Evolutionary conservation across 2,113 vertebrate species (phyloP), one percentile per base, ranked within the genome.

Genomic region (Oncorhynchus mykiss): DNA sequence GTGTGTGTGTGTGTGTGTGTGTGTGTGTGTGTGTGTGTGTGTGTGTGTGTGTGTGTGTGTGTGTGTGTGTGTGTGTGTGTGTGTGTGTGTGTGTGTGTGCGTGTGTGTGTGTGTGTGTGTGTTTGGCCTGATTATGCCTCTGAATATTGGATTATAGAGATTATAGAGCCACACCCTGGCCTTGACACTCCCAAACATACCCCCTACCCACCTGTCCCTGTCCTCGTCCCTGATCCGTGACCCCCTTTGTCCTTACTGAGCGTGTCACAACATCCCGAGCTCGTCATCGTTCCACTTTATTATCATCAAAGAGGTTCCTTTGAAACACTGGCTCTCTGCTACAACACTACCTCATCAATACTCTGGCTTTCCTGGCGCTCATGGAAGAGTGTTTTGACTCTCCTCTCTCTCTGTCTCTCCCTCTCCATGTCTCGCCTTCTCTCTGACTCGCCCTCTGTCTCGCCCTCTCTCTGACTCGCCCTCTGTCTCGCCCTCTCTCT

Each of bases 271-370:
- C 45, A 18, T 77, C 70, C 75, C 59, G 16, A 81, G 31, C 1
- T 79, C 20, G 69, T 79, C 80, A 73, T 78, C 79, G 77, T 80
- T 82, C 66, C 73, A 80, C 65, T 74, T 45, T 45, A 73, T 81
- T 80, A 77, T 85, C 80, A 71, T 86, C 78, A 85, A 88, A 87
- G 75, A 31, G 24, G 68, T 83, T 67, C 31, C 31, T 49, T 76
- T 76, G 59, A 79, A 79, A 77, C 49, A 67, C 64, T 25, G 34
- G 20, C 25, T 80, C n/a, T 79, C 18, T 70, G 71, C 29, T 64
- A 48, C 29, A 67, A 29, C 74, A 57, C 49, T n/a, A 72, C 71
- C 78, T 79, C 78, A 72, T 27, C 64, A 5, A 11, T 14, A 27
- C 9, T 20, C 25, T 1, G 7, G 34, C 22, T 84, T 85, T 84